Evolutionary conservation across 2,797 vertebrate genomes (phyloP).

Genomic region (Scarus forsteni): DNA sequence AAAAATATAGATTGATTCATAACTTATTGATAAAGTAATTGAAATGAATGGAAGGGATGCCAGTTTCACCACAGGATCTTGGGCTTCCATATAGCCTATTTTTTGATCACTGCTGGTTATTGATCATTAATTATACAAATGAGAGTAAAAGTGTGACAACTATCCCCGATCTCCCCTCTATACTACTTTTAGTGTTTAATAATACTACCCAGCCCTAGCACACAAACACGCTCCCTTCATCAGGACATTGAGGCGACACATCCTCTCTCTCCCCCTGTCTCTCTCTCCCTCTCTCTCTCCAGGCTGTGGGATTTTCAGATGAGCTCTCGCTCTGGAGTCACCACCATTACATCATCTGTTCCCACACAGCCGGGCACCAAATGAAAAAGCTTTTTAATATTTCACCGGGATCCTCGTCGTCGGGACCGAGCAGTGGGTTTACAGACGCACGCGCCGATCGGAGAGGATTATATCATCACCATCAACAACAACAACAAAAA

Average conservation of each 20-base stretch:
- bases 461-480: constrained; percentile 22
- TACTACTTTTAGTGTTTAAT: no score
- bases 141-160: no score
- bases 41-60: no score
- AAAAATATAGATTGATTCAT: no score
- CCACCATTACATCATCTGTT: constrained; percentile 84
- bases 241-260: constrained; percentile 33
- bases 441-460: constrained; percentile 1
- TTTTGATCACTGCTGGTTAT: no score
- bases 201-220: no score
- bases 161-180: no score
- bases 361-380: constrained; percentile 40
- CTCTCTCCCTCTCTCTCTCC: constrained; percentile 19
- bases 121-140: no score
- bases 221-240: neutral
- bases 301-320: constrained; percentile 56
- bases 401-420: constrained; percentile 41
- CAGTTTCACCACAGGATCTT: no score
- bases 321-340: constrained; percentile 51
- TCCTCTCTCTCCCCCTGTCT: constrained; percentile 12
- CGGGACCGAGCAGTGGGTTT: constrained; percentile 15
- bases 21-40: no score
- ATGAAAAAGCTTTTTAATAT: constrained; percentile 39
- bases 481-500: neutral
- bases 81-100: no score